Base-by-base conservation (phyloP, 2,888 invertebrate genomes). In the Acanthoscelides obtectus region DNA sequence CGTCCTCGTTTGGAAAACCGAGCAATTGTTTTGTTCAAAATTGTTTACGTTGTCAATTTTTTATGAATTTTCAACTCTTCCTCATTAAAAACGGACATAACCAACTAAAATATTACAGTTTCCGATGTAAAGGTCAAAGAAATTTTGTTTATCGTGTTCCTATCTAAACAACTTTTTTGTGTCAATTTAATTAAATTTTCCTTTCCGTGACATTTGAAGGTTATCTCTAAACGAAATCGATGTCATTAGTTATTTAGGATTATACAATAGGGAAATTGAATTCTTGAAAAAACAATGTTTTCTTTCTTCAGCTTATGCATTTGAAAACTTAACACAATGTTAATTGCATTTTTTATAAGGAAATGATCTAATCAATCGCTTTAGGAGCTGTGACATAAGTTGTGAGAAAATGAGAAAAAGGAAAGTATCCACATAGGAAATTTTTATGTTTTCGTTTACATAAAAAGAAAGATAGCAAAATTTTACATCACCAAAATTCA, bases 1-100 rank as follows among this genome's bases (percentile, higher is more conserved):
- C 76, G 79, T 79, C 78, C 78, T 79, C 78, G 77, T 79, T 77
- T 80, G 75, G 76, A 75, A 79, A 79, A 75, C 78, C 75, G 66
- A 74, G 72, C 74, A 69, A 71, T 76, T 75, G 74, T 77, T 77
- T 75, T 74, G 74, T 69, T 69, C 71, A 69, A 73, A 74, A 45
- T 1, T 12, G 45, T 45, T 45, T 45, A 45, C 45, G 45, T 45
- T 45, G 45, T 45, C 45, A 45, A 3, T 45, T 45, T 45, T 45
- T 45, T 45, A 45, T 45, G 12, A 45, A 45, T 45, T 45, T n/a
- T 45, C 17, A 45, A 12, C 45, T 45, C 45, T 45, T 45, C 45
- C 45, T 45, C 45, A 45, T 45, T 45, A 45, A 45, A 45, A 45
- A 45, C 45, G 45, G 45, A 45, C 45, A 12, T 45, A 45, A 45